phyloP scores from a whole-genome alignment of 2,797 vertebrate genomes.

The Agapornis canus region DNA sequence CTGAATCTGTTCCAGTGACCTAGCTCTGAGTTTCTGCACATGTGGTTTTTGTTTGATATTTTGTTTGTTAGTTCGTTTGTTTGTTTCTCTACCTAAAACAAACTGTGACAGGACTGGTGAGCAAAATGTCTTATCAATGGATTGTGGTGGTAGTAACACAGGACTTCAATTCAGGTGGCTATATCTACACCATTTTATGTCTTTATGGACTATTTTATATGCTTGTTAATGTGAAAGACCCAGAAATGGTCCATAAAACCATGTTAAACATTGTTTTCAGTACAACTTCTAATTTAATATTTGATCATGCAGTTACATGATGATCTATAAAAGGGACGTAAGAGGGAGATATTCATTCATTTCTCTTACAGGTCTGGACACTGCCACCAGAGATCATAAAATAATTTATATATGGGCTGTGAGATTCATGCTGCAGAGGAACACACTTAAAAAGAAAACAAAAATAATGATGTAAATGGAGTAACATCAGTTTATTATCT shows the following conservation, averaged over 20 bases:
- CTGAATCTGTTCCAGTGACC: background rate
- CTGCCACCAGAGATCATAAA: background rate
- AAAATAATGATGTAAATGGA: background rate
- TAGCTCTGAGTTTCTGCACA: background rate
- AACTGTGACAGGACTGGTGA: background rate
- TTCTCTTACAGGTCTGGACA: background rate
- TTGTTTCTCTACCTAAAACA: background rate
- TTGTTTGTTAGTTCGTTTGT: too few species aligned
- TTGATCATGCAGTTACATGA: background rate
- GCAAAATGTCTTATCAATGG: background rate
- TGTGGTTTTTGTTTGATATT: background rate
- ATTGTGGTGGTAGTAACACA: background rate
- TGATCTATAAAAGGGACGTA: background rate
- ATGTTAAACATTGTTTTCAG: background rate
- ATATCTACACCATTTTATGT: background rate
- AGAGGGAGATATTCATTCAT: background rate
- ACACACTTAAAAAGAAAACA: background rate
- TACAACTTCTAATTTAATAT: background rate
- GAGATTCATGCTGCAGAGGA: background rate
- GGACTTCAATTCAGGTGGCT: background rate
- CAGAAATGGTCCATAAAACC: background rate
- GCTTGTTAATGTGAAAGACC: background rate
- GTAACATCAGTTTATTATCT: background rate
- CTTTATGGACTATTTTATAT: background rate
- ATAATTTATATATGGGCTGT: background rate